These are phyloP conservation scores for Spea bombifrons DNA, from an alignment of 2,113 vertebrate genomes.

Conservation along the genomic window DNA sequence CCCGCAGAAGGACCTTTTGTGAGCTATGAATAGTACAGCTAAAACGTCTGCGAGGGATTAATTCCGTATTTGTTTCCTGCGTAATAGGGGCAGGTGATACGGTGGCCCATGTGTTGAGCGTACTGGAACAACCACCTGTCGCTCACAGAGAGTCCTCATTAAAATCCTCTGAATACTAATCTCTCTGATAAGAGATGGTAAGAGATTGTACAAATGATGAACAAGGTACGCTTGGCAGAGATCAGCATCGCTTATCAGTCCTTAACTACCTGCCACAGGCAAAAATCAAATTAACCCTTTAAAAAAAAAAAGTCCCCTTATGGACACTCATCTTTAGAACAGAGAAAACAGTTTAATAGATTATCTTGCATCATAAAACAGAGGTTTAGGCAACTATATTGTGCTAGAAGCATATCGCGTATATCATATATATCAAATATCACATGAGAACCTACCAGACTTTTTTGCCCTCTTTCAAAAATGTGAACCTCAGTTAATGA, in stretches of 20 bases:
- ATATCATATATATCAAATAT: no score
- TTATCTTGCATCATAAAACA: no score
- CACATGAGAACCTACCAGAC: no score
- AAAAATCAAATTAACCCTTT: no score
- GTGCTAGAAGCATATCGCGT: no score
- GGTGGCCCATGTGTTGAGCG: conserved; percentile 1
- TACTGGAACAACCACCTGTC: conserved; percentile 19
- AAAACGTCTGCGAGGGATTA: conserved; percentile 34
- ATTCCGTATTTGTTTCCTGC: conserved; percentile 28
- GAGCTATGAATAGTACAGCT: conserved; percentile 40
- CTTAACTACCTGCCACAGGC: no score
- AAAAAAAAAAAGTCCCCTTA: no score
- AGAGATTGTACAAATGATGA: neutral
- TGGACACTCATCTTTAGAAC: no score
- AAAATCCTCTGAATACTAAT: conserved; percentile 21
- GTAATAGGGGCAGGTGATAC: conserved; percentile 41
- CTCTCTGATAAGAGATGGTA: conserved; percentile 13
- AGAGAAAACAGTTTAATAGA: no score
- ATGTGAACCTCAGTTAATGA: no score
- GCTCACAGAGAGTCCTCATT: conserved; percentile 15
- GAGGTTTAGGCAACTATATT: no score
- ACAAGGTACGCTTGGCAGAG: neutral
- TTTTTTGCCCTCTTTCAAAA: no score
- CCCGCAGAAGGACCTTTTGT: conserved; percentile 17
- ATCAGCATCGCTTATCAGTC: neutral